A percentile compares a stretch with the other conserved stretches of the same genome.
Evolutionary conservation across 2,113 vertebrate genomes (phyloP).

Genomic region (Vicugna pacos): DNA sequence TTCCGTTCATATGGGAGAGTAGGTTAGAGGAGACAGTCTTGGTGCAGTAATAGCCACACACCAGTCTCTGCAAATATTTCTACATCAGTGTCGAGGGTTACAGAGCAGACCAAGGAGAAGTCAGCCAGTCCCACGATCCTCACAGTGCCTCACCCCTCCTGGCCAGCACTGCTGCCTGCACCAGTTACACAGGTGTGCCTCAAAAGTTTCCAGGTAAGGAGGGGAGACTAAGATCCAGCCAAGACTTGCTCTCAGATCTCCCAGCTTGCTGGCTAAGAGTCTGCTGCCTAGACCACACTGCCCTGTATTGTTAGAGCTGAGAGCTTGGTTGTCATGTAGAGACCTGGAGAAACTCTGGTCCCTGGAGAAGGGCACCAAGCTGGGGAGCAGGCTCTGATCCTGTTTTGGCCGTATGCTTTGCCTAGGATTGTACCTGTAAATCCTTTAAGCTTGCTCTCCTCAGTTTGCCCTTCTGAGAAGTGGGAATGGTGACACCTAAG

Average conservation of each 20-base stretch:
- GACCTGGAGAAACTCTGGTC: not conserved
- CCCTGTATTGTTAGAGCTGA: not conserved
- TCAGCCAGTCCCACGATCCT: fast-evolving
- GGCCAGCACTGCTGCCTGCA: not conserved
- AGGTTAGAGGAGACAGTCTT: not conserved
- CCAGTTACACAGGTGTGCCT: not conserved
- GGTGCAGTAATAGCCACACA: not conserved
- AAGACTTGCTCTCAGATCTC: not conserved
- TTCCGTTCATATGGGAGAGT: not conserved
- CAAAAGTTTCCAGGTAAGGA: not conserved
- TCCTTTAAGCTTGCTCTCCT: not conserved
- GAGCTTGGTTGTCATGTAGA: not conserved
- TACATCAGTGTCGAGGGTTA: not conserved
- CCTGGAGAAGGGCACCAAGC: not conserved
- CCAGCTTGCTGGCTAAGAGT: not conserved
- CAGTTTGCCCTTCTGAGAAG: not conserved
- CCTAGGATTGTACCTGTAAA: not conserved
- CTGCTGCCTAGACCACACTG: not conserved
- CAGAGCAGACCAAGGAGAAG: fast-evolving
- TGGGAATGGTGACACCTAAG: not conserved
- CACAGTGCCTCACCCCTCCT: not conserved
- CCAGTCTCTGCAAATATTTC: not conserved
- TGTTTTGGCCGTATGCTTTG: not conserved
- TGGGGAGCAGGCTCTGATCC: not conserved
- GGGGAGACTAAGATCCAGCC: not conserved